These are phyloP conservation scores for Pachypeltis micranthus DNA, from an alignment of 1,140 invertebrate genomes.

Conservation along the genomic window DNA sequence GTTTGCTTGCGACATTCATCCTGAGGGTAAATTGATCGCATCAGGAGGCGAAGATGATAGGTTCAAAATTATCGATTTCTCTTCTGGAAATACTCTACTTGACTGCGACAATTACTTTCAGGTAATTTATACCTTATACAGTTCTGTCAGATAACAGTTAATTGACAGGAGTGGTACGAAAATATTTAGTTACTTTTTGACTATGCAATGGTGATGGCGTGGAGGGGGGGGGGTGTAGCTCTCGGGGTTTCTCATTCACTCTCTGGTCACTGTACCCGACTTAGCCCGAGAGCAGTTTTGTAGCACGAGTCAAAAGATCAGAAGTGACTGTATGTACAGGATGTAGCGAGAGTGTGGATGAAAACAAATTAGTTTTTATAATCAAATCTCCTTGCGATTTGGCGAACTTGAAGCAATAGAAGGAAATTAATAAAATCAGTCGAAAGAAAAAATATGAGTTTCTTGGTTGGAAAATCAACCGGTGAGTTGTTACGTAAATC, in stretches of 20 bases:
- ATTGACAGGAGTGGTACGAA: neutral
- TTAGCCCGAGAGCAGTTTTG: neutral
- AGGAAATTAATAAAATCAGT: too few species aligned
- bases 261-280: neutral
- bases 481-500: too few species aligned
- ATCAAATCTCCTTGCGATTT: too few species aligned
- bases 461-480: too few species aligned
- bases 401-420: too few species aligned
- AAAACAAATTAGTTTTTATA: too few species aligned
- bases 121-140: neutral
- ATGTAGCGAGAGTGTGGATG: too few species aligned
- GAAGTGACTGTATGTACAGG: too few species aligned
- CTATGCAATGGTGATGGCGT: neutral
- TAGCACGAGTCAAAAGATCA: neutral
- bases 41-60: slow-evolving; percentile 5
- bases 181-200: neutral
- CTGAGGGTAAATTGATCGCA: neutral
- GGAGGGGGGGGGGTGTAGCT: too few species aligned
- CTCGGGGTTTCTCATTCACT: too few species aligned
- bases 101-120: neutral
- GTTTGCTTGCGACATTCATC: neutral
- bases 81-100: neutral
- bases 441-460: too few species aligned
- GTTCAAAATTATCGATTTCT: neutral
- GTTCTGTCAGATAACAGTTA: neutral